Evolutionary conservation across 2,113 vertebrate genomes (phyloP).

Genomic region (Epinephelus moara): DNA sequence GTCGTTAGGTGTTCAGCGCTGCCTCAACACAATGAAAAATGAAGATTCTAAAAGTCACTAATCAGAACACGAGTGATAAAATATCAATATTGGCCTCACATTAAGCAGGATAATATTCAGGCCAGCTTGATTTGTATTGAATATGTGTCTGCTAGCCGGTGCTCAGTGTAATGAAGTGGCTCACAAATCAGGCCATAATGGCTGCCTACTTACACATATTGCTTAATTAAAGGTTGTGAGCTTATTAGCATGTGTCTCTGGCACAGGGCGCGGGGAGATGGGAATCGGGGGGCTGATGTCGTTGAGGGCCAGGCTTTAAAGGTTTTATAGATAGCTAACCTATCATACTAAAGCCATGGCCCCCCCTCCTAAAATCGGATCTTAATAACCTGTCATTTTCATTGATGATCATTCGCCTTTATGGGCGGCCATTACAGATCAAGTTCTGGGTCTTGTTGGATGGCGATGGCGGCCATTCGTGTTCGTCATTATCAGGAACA

Average conservation of each 20-base stretch:
- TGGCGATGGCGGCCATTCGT: conserved; percentile 54
- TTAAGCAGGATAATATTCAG: conserved; percentile 94
- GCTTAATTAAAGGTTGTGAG: conserved; percentile 99
- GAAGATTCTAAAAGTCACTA: conserved; percentile 85
- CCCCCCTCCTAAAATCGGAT: conserved; percentile 83
- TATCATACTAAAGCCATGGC: conserved; percentile 90
- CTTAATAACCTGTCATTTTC: conserved; percentile 94
- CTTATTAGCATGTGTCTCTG: conserved; percentile 99
- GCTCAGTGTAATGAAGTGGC: conserved; percentile 95
- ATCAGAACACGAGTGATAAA: conserved; percentile 91
- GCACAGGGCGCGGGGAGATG: conserved; percentile 88
- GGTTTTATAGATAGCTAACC: conserved; percentile 98
- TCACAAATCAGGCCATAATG: conserved; percentile 99
- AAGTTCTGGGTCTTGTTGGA: conserved; percentile 73
- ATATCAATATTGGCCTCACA: conserved; percentile 91
- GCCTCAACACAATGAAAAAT: conserved; percentile 85
- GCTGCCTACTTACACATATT: conserved; percentile 99
- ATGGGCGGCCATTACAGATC: conserved; percentile 82
- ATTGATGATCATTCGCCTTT: conserved; percentile 87
- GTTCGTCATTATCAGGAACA: conserved; percentile 64
- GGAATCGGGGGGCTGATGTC: conserved; percentile 87
- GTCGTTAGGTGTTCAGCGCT: conserved; percentile 83
- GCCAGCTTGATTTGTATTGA: conserved; percentile 97
- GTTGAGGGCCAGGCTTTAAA: conserved; percentile 91
- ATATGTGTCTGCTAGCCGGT: conserved; percentile 94